Base-by-base conservation (phyloP, 2,113 vertebrate species). In the Gobiocypris rarus region DNA sequence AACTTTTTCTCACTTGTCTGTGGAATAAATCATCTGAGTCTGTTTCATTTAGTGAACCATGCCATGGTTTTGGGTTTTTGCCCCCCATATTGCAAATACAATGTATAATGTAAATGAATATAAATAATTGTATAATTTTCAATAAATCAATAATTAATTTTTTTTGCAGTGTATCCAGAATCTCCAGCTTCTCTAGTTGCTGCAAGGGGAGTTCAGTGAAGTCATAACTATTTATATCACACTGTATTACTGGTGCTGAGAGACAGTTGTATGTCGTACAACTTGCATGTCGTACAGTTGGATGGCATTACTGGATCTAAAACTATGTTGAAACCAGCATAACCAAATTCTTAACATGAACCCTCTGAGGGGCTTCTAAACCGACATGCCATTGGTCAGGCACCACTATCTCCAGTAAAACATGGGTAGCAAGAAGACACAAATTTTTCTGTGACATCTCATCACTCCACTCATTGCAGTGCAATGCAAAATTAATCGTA, bases 401-500 rank as follows among this genome's bases (percentile, higher is more conserved):
- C 58, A 38, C 34, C 22, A 14, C 59, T 82, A 78, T 78, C 79
- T 69, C 22, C 70, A 45, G 41, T 70, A 43, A 61, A 81, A 61
- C 56, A 19, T 56, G 34, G 26, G 11, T 26, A 3, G 59, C 24
- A 63, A 58, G 8, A 48, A 80, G 71, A 69, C 15, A 56, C 31
- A 56, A 78, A 26, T 52, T 75, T 41, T 63, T 17, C 75, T 45
- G 24, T 11, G 41, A 73, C 52, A 83, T 22, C 74, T 79, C 85
- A 56, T 58, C 45, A n/a, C 41, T 87, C 86, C 59, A 86, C 78
- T 89, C 87, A 89, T 91, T 83, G 91, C 90, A 90, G 90, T 92
- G 90, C 88, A 89, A 92, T 86, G 87, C 86, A 86, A 87, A 91
- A 93, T 93, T 91, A 94, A 94, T 93, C 92, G 89, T 86, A 93